Base-by-base conservation (phyloP, 1,140 invertebrate species). In the Adelges cooleyi region DNA sequence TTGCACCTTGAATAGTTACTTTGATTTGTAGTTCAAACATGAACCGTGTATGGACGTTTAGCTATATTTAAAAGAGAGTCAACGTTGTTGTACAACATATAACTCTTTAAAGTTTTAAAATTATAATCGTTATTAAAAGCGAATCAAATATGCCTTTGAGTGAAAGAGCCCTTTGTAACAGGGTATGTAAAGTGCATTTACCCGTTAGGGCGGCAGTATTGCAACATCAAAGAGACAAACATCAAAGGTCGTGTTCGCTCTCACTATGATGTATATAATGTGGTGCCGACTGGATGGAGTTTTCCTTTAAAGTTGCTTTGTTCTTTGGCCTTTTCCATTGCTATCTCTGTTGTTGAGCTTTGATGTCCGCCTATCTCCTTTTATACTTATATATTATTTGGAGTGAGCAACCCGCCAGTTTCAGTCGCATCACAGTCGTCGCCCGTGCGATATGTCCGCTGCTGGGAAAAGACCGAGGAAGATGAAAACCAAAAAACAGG, bases 61-160 rank as follows among this genome's bases (percentile, higher is more conserved):
- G n/a, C n/a, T n/a, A n/a, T n/a, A n/a, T n/a, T n/a, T n/a, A n/a
- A n/a, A n/a, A n/a, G n/a, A n/a, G n/a, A n/a, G n/a, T n/a, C n/a
- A n/a, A n/a, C n/a, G n/a, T n/a, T n/a, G n/a, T n/a, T n/a, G n/a
- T n/a, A n/a, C n/a, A n/a, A n/a, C n/a, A n/a, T n/a, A 56, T 11
- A 29, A 5, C 25, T 48, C 25, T 62, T 62, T 62, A 42, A 62
- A 48, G 40, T 62, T 48, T 33, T 46, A 62, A 62, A 62, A 62
- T 11, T 33, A 48, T 62, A 62, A 62, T 46, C 56, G 56, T 62
- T 62, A 62, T 48, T 62, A 62, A 62, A 62, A 46, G 38, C 56
- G 25, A 62, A 62, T 62, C 40, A 62, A 62, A 62, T 62, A 62
- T 62, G 56, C 56, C 56, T 62, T 62, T 62, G 56, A 62, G 56